Evolutionary conservation across 2,113 vertebrate genomes (phyloP).

Genomic region (Poicephalus gulielmi): DNA sequence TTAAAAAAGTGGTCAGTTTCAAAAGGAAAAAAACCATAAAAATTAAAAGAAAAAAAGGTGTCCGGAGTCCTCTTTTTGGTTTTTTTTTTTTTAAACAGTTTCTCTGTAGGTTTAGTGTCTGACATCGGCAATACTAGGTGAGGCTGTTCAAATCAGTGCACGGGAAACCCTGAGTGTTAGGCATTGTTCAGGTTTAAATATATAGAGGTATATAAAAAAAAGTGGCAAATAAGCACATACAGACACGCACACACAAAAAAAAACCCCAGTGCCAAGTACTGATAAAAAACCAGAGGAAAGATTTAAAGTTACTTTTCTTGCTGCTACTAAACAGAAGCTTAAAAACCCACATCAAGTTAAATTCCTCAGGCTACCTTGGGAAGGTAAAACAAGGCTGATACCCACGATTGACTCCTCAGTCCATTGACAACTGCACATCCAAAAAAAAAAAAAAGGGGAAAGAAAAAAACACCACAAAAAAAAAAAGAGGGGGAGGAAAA

Average conservation of each 20-base stretch:
- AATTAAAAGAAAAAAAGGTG: not conserved
- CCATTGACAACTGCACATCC: constrained; percentile 31
- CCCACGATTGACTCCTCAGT: constrained; percentile 41
- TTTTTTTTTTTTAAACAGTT: not conserved
- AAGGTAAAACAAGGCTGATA: constrained; percentile 49
- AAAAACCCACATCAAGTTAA: constrained; percentile 34
- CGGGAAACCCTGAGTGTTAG: constrained; percentile 40
- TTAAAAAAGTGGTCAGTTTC: not conserved
- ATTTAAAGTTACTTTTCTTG: constrained; percentile 11
- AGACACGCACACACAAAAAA: constrained; percentile 55
- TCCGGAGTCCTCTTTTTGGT: not conserved
- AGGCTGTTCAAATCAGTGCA: constrained; percentile 64
- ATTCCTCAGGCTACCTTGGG: constrained; percentile 47
- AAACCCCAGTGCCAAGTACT: not conserved
- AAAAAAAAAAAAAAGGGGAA: not conserved
- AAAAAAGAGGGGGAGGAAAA: not conserved
- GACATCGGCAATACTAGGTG: constrained; percentile 8
- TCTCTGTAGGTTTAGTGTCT: constrained; percentile 26
- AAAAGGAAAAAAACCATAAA: not conserved
- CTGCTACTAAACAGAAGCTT: constrained; percentile 52
- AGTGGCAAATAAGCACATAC: constrained; percentile 64
- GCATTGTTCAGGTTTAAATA: constrained; percentile 23
- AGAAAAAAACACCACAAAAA: not conserved
- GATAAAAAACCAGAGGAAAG: constrained; percentile 10
- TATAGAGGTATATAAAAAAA: constrained; percentile 23